Base-by-base conservation (phyloP, 1,140 invertebrate genomes). In the Drosophila nikananu region DNA sequence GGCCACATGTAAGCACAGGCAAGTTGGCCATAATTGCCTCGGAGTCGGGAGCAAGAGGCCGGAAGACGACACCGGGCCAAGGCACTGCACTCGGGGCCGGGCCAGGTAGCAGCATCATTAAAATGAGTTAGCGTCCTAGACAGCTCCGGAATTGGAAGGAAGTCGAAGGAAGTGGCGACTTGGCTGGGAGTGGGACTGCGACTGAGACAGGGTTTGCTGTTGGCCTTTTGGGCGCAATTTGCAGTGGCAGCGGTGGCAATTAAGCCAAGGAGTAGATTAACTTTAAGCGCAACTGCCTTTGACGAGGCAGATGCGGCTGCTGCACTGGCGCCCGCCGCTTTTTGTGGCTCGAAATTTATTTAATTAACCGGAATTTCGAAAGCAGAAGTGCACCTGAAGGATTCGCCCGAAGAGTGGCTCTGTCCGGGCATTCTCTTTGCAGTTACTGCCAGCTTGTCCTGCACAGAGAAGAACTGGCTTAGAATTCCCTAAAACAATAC, bases 211-310 rank as follows among this genome's bases (percentile, higher is more conserved):
- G 59, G 72, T 52, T 62, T 65, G 39, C 64, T 65, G 41, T 32
- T 79, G 67, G 70, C 62, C 89, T 89, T 92, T 90, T 90, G 90
- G 90, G 86, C 74, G 86, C 90, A 84, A 92, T 92, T 92, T 92
- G 68, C 80, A 65, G 76, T 59, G 77, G 81, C 71, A 90, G 77
- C 80, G 90, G 78, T 77, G 81, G 90, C 90, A 92, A 92, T 92
- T 92, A 92, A 90, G 90, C 78, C 86, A 81, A 72, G 55, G 83
- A 83, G 81, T 86, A 90, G 84, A 89, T 89, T 89, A 89, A 81
- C 86, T 84, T 81, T 81, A 90, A 87, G 86, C 84, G 68, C 67
- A 58, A 61, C 76, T 46, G 25, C 64, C 68, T 55, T 57, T 67
- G 64, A 49, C 74, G 32, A 52, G 41, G 21, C 61, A 77, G 64